phyloP scores from a whole-genome alignment of 2,888 invertebrate species.

The Rhimphoctona megacephalus region DNA sequence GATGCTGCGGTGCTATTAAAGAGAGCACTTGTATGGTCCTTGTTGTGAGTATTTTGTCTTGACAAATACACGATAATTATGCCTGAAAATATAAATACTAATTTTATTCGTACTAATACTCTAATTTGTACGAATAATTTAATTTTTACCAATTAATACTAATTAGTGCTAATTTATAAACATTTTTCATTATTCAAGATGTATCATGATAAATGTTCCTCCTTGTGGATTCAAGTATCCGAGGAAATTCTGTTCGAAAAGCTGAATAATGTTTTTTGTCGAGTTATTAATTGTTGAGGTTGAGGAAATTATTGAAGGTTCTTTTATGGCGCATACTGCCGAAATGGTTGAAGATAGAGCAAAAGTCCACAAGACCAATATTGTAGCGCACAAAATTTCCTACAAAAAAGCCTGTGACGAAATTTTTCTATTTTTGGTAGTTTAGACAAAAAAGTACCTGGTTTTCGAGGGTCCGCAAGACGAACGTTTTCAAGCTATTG shows the following conservation, averaged over 20 bases:
- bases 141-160: neutral
- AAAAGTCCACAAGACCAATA: neutral
- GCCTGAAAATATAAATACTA: slow-evolving; percentile 12
- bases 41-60: slow-evolving; percentile 83
- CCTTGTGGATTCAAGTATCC: neutral
- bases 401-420: neutral
- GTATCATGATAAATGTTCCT: neutral
- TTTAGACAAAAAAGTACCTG: neutral
- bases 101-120: neutral
- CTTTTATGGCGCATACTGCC: neutral
- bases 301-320: neutral
- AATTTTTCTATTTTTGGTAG: neutral
- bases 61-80: neutral
- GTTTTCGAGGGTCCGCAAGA: neutral
- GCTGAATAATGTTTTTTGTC: neutral
- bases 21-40: slow-evolving; percentile 91
- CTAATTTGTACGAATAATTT: neutral
- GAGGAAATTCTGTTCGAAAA: neutral
- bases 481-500: neutral
- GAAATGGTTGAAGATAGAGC: neutral
- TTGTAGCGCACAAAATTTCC: neutral
- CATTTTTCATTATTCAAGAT: neutral
- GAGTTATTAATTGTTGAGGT: neutral
- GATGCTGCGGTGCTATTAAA: slow-evolving; percentile 93
- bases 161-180: neutral